Evolutionary conservation across 2,113 vertebrate genomes (phyloP), one percentile per base, ranked within the genome.

Genomic region (Saimiri boliviensis): DNA sequence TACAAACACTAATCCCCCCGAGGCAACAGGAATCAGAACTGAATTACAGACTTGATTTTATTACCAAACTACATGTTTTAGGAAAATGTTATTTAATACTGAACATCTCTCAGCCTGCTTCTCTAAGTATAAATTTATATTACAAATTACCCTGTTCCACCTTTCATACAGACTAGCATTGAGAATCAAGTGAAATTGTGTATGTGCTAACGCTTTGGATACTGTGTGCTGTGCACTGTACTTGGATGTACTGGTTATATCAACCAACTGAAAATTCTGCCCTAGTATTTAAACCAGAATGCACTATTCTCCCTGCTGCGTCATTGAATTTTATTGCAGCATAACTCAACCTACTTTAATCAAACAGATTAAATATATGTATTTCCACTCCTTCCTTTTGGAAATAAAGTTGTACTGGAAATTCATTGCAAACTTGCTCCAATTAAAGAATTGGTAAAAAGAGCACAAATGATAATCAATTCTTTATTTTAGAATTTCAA

Each of bases 401-500:
- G 27, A 91, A 93, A 56, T 49, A 4, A 96, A 93, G 73, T 96
- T 40, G 54, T 35, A 40, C 4, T 60, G 45, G 16, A 60, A 74
- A 79, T 54, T 86, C 10, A 76, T 70, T 86, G 47, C 2, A 45
- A n/a, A 66, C 42, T 89, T 81, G 12, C 2, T 90, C 45, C 42
- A 70, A 49, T 30, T 82, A 82, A 13, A 2, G 2, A 89, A 85
- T 86, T 81, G 8, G 14, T 23, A 74, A 94, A 90, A 83, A 68
- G 2, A 73, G 5, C 37, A 89, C 54, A 91, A 89, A 60, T 37
- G 11, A 86, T 42, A 86, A 70, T 8, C 27, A 60, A 27, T 30
- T 12, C 25, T 92, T 81, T 68, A 8, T 54, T 58, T 84, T 79
- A 42, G 79, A 81, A 40, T 54, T 94, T 94, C 63, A 7, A 2